These are phyloP conservation scores for Cossypha heuglini DNA, from an alignment of 2,797 vertebrate genomes.

Conservation along the genomic window DNA sequence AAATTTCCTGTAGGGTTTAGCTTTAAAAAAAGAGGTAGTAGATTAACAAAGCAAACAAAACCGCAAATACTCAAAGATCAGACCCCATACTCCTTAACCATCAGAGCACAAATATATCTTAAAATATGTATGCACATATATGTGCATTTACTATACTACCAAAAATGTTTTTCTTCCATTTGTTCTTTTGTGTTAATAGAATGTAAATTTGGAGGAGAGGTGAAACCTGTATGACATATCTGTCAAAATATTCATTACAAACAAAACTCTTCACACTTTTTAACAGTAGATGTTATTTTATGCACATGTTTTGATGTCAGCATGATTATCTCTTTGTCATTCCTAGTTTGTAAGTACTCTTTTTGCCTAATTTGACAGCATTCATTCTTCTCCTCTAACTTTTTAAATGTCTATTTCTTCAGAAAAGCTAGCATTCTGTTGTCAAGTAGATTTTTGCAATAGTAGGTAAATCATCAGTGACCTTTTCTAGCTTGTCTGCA, in stretches of 20 bases:
- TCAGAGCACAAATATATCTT: background rate
- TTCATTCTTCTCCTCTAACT: conserved; percentile 11
- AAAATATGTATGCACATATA: background rate
- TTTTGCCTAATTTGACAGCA: conserved; percentile 12
- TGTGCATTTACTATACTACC: background rate
- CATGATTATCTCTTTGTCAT: conserved; percentile 14
- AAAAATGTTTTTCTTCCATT: background rate
- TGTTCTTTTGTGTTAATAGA: background rate
- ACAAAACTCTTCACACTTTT: conserved; percentile 34
- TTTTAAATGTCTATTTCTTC: background rate
- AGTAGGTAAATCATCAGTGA: background rate
- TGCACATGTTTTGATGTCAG: conserved; percentile 46
- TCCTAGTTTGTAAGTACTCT: background rate
- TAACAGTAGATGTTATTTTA: conserved; percentile 10
- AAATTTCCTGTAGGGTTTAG: background rate
- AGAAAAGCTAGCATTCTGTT: background rate
- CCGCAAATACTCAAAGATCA: background rate
- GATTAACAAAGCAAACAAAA: background rate
- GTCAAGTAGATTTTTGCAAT: background rate
- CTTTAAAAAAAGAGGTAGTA: background rate
- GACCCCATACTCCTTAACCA: background rate
- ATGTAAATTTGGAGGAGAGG: conserved; percentile 12
- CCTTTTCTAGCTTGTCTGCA: background rate
- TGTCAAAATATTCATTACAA: conserved; percentile 60
- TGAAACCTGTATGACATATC: conserved; percentile 17